Conservation (phyloP, 2,113 vertebrate genomes). For the Apistogramma diplotaenia region DNA sequence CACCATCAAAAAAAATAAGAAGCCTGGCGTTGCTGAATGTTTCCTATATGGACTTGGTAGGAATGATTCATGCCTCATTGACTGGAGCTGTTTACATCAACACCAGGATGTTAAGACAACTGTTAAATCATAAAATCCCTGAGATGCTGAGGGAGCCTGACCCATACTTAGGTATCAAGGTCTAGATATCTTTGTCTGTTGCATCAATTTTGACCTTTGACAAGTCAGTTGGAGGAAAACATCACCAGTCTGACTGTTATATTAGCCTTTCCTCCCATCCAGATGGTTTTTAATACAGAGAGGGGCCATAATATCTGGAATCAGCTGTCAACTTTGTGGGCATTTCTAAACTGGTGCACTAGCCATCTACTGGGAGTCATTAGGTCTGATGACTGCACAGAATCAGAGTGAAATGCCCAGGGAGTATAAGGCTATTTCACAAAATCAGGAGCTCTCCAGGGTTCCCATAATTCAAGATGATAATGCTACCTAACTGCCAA, state of each 20-base stretch:
- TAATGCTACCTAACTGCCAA: conserved; percentile 10
- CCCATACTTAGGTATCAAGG: neutral
- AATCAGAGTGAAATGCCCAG: conserved; percentile 28
- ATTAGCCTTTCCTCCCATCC: neutral
- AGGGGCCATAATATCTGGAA: neutral
- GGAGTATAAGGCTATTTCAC: conserved; percentile 29
- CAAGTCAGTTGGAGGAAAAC: neutral
- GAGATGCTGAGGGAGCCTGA: neutral
- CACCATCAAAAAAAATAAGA: neutral
- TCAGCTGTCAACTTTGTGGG: conserved; percentile 13
- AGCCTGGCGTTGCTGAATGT: neutral
- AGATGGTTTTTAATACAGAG: neutral
- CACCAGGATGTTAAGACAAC: neutral
- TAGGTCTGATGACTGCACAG: conserved; percentile 28
- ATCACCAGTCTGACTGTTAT: neutral
- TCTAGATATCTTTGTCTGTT: neutral
- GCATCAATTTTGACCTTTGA: neutral
- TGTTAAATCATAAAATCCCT: neutral
- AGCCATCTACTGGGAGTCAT: conserved; percentile 36
- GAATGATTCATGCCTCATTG: neutral
- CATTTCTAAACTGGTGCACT: neutral
- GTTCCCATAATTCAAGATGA: conserved; percentile 27
- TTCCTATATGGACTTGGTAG: neutral
- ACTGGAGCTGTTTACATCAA: neutral
- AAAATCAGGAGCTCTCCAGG: conserved; percentile 24